A percentile compares a stretch with the other conserved stretches of the same genome.
These are phyloP conservation scores for Hephaestus fuliginosus DNA, from an alignment of 2,797 vertebrate genomes.

Conservation along the genomic window DNA sequence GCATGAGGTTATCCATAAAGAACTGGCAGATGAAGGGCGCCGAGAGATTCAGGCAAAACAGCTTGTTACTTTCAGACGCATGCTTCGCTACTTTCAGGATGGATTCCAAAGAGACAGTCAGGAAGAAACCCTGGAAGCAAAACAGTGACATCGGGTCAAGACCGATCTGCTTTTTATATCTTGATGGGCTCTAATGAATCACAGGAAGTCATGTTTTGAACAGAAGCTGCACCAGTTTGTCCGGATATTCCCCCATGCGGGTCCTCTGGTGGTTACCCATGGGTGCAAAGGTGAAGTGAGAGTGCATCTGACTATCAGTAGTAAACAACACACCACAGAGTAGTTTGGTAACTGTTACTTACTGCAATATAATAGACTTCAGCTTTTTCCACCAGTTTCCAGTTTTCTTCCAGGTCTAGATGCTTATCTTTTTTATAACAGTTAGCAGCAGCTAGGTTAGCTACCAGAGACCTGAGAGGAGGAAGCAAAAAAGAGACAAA, in stretches of 20 bases:
- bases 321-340: neutral
- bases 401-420: constrained; percentile 97
- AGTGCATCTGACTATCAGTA: neutral
- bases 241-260: neutral
- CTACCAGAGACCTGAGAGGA: constrained; percentile 93
- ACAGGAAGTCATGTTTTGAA: neutral
- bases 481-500: constrained; percentile 10
- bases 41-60: constrained; percentile 96
- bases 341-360: constrained; percentile 78
- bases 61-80: constrained; percentile 93
- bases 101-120: constrained; percentile 96
- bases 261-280: neutral
- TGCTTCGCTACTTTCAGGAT: constrained; percentile 95
- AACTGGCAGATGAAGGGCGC: constrained; percentile 98
- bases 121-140: constrained; percentile 93
- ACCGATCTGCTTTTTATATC: constrained; percentile 42
- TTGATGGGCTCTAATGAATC: constrained; percentile 41
- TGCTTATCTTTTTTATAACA: constrained; percentile 98
- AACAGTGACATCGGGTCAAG: constrained; percentile 42
- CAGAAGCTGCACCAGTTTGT: neutral
- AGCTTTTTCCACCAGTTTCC: constrained; percentile 96
- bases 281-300: neutral
- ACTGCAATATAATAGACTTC: constrained; percentile 98
- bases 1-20: constrained; percentile 95
- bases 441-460: constrained; percentile 97